Evolutionary conservation across 2,888 invertebrate species (phyloP).

Genomic region (Daptonema setosum): DNA sequence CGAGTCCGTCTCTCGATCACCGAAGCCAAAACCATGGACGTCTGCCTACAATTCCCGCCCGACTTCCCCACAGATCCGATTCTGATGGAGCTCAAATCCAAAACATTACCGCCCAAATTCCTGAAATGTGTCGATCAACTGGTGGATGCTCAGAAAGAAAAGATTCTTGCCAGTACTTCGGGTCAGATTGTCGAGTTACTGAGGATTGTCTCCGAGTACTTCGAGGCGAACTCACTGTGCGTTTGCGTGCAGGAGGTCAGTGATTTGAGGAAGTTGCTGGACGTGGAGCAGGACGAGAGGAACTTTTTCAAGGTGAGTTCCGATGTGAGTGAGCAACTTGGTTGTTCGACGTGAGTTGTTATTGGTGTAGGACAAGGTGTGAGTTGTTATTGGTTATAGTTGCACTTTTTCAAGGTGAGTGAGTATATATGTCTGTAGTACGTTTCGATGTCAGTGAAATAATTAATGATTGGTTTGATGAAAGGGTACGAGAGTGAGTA

Average conservation of each 20-base stretch:
- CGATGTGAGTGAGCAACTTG: too few species aligned
- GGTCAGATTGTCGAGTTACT: not conserved
- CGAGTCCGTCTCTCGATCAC: slow-evolving; percentile 45
- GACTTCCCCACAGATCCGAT: slow-evolving; percentile 41
- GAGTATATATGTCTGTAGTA: too few species aligned
- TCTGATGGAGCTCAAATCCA: slow-evolving; percentile 47
- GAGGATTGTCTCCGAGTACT: slow-evolving; percentile 34
- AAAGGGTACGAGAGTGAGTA: too few species aligned
- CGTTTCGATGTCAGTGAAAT: too few species aligned
- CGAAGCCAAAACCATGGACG: slow-evolving; percentile 40
- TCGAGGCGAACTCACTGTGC: slow-evolving; percentile 47
- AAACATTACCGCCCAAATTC: slow-evolving; percentile 43
- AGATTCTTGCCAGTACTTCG: slow-evolving; percentile 29
- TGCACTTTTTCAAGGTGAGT: too few species aligned
- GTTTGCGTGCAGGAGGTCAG: slow-evolving; percentile 50
- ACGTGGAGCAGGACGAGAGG: slow-evolving; percentile 25
- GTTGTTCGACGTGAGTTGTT: too few species aligned
- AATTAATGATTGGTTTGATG: too few species aligned
- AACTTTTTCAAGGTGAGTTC: slow-evolving; percentile 40
- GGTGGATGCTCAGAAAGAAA: slow-evolving; percentile 41
- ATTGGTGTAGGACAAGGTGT: too few species aligned
- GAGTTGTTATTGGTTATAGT: too few species aligned
- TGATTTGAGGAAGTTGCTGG: slow-evolving; percentile 35
- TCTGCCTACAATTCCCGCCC: slow-evolving; percentile 44
- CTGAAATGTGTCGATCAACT: slow-evolving; percentile 41